Base-by-base conservation (phyloP, 2,888 invertebrate genomes). In the Orthosia gothica region DNA sequence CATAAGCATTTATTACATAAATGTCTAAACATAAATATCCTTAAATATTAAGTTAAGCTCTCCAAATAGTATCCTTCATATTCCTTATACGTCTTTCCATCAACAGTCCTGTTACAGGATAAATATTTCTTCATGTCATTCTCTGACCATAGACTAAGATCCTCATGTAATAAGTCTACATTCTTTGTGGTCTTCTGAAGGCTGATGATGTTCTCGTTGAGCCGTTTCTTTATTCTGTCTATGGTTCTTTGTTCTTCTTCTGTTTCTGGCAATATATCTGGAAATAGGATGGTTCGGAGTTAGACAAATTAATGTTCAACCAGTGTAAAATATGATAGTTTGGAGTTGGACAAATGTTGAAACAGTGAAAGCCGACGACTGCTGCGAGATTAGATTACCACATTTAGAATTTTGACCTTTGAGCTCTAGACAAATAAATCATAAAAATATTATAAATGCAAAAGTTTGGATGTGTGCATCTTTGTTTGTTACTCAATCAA, bases 221-320 rank as follows among this genome's bases (percentile, higher is more conserved):
- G 90, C 0, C 88, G 87, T 71, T 95, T 96, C 83, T 96, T 96
- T 16, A 94, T 91, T 81, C 88, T 92, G 81, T 96, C 96, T 18
- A 89, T 79, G 2, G 79, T 83, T 5, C 84, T 84, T 0, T 90
- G 89, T 82, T 95, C 95, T 74, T 93, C 89, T 66, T 89, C 87
- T 9, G 63, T 89, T 70, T 89, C 89, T 2, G 88, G 72, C 7
- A 88, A 83, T 72, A 95, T 91, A 82, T 95, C 96, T 96, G 91
- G 2, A 47, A 72, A 5, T 16, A 23, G 0, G 9, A 45, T 70
- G 5, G 45, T 67, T 47, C 18, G 13, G 13, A 45, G 26, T 73
- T 32, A 40, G 40, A 40, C 40, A 40, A 40, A 9, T 9, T 40
- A 9, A 40, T 40, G 9, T 40, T 40, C 9, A 40, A 9, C 7